Conservation (phyloP, 2,888 invertebrate species). For the Cancer borealis region DNA sequence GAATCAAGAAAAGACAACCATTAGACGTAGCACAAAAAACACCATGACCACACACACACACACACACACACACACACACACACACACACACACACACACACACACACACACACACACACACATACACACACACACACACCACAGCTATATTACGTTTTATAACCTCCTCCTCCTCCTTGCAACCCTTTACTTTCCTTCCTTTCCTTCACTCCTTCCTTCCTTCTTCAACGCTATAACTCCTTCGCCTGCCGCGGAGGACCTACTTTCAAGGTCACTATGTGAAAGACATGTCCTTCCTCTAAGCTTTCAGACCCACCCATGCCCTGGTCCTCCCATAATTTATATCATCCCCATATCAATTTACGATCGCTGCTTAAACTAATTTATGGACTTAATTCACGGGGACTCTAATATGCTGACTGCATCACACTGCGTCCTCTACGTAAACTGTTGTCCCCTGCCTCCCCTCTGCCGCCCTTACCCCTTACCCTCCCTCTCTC, state of each 20-base stretch:
- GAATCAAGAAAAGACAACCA: background rate
- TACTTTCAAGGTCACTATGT: background rate
- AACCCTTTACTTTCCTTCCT: background rate
- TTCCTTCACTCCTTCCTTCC: background rate
- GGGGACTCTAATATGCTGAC: background rate
- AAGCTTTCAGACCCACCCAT: background rate
- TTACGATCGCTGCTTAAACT: background rate
- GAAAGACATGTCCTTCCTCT: background rate
- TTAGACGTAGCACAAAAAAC: background rate
- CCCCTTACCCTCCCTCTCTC: background rate
- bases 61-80: background rate
- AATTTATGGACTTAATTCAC: conserved; percentile 14
- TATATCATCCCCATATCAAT: conserved; percentile 11
- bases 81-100: background rate
- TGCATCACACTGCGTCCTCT: background rate
- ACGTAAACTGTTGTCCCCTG: background rate
- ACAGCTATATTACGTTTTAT: background rate
- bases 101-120: background rate
- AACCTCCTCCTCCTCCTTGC: background rate
- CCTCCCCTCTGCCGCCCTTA: background rate
- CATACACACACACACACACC: background rate
- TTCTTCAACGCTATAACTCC: background rate
- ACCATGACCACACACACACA: background rate
- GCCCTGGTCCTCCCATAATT: background rate
- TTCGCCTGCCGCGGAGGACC: background rate